Base-by-base conservation (phyloP, 2,113 vertebrate species). In the Semnornis frantzii region DNA sequence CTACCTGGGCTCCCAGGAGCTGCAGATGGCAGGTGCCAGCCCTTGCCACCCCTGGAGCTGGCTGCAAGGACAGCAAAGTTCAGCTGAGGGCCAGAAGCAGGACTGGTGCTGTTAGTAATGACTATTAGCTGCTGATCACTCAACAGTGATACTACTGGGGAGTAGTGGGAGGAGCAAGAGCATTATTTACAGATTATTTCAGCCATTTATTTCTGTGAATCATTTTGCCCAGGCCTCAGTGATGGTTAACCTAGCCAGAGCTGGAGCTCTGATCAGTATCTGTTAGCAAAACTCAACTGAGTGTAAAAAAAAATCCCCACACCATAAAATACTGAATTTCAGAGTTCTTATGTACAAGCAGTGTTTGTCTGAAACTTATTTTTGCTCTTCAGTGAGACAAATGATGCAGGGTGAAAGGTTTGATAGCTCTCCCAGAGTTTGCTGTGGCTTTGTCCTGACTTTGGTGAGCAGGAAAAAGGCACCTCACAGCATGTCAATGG, bases 271-370 rank as follows among this genome's bases (percentile, higher is more conserved):
- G 10, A 64, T 60, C 31, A 20, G 1, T 16, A 25, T 48, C 65
- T 46, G 44, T 63, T 48, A 81, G 37, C 25, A 84, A 48, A 87
- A 37, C 33, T 91, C 75, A 83, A 2, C 13, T 9, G 2, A 71
- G 28, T 77, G 60, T 4, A 65, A 65, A 87, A 54, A 70, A 59
- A 52, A 50, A 19, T 5, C 8, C 14, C 6, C 50, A 50, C 17
- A 27, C 24, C 15, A 55, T 12, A 46, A 88, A 70, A 74, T 55
- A 8, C 21, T 16, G 33, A 14, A 74, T 86, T 94, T 71, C 34
- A 31, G 69, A 33, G 21, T 28, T 34, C 8, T 54, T 68, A 6
- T 0, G 0, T 63, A 31, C n/a, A 87, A 76, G 12, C 13, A 20
- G 15, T 44, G 27, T 15, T 59, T 58, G 12, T 63, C 21, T 69